Percentiles rank a stretch among this genome's conserved stretches.
Conservation (phyloP, 2,113 vertebrate genomes). For the Cynopterus brachyotis region DNA sequence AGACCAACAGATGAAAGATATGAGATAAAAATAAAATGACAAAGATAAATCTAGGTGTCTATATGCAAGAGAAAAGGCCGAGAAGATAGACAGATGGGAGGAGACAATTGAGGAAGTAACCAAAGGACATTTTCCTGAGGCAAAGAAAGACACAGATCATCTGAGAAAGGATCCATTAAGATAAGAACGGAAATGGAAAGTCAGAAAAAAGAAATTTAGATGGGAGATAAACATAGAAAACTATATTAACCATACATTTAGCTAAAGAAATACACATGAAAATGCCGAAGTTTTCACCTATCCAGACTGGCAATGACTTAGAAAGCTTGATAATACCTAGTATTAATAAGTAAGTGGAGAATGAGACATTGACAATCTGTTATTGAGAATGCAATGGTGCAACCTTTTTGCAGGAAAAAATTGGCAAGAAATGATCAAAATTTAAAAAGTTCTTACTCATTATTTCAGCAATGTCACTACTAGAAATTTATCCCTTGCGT, state of each 20-base stretch:
- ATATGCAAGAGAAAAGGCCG: not conserved
- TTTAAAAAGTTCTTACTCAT: not conserved
- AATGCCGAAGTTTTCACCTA: not conserved
- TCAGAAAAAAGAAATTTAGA: not conserved
- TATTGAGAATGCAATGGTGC: not conserved
- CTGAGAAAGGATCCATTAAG: not conserved
- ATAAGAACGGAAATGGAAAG: not conserved
- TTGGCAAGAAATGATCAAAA: not conserved
- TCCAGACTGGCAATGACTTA: not conserved
- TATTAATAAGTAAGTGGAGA: not conserved
- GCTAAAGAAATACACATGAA: not conserved
- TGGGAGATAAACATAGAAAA: not conserved
- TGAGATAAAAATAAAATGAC: not conserved
- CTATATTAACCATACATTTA: not conserved
- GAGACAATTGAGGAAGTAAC: not conserved
- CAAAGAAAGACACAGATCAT: not conserved
- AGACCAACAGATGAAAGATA: not conserved
- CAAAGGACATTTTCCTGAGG: not conserved
- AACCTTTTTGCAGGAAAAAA: not conserved
- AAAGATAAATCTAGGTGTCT: not conserved
- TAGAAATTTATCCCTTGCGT: not conserved
- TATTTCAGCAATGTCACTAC: not conserved
- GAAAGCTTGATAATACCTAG: not conserved
- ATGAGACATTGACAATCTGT: not conserved
- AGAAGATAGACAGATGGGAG: not conserved